Evolutionary conservation across 2,113 vertebrate genomes (phyloP).

Genomic region (Salminus brasiliensis): DNA sequence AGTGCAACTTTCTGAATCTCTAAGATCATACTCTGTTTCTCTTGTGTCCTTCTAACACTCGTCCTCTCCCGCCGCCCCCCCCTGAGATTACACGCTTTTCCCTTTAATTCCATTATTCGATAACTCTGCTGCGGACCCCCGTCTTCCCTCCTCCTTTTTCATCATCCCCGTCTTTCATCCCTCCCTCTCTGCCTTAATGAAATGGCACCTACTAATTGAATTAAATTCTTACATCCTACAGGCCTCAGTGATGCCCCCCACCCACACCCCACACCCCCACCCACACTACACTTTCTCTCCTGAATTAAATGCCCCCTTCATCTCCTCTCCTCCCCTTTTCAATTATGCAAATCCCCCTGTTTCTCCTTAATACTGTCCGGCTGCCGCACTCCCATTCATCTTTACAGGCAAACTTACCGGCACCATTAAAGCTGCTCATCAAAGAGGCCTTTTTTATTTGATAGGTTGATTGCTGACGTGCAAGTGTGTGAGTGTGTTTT

Average conservation of each 20-base stretch:
- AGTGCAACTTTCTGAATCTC: too few species aligned
- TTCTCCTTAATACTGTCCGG: constrained; percentile 18
- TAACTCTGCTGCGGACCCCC: constrained; percentile 45
- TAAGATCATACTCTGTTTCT: too few species aligned
- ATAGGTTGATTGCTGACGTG: neutral
- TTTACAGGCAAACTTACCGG: constrained; percentile 6
- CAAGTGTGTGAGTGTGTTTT: too few species aligned
- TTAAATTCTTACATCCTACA: constrained; percentile 58
- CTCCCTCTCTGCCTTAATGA: constrained; percentile 43
- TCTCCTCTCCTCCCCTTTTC: neutral
- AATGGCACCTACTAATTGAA: constrained; percentile 64
- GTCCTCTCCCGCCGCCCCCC: constrained; percentile 26
- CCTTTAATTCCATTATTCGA: constrained; percentile 62
- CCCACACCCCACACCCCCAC: constrained; percentile 13
- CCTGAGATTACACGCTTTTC: neutral
- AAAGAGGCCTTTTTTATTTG: constrained; percentile 6
- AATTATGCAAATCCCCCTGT: constrained; percentile 37
- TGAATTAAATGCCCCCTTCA: constrained; percentile 22
- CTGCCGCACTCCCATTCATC: neutral
- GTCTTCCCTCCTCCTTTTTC: neutral
- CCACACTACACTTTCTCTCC: neutral
- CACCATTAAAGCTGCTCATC: neutral
- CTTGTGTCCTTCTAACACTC: neutral
- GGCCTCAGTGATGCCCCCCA: neutral
- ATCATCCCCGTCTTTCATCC: neutral